phyloP scores from a whole-genome alignment of 92 coral and sea anemone species.

The Porites lobata region DNA sequence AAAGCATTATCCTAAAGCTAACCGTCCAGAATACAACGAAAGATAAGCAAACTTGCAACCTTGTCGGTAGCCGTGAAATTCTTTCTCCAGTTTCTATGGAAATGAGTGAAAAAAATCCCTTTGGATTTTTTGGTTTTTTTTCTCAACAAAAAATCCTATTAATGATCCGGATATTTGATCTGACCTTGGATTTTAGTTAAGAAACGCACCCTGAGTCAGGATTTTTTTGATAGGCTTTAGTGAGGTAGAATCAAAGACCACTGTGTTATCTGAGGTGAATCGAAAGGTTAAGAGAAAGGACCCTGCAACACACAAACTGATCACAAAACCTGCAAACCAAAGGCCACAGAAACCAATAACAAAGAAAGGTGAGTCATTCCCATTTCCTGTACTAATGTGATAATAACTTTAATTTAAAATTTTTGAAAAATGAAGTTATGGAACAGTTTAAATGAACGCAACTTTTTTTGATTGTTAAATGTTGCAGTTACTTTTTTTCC shows the following conservation, averaged over 20 bases:
- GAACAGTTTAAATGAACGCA: too few species aligned
- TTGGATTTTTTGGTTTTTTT: too few species aligned
- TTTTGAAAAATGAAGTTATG: background rate
- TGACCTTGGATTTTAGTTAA: background rate
- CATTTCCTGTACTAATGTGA: background rate
- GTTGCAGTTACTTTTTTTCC: too few species aligned
- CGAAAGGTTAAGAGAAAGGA: slow-evolving; percentile 31
- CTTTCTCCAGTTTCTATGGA: too few species aligned
- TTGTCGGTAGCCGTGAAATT: too few species aligned
- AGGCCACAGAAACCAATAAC: slow-evolving; percentile 53
- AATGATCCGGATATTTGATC: too few species aligned
- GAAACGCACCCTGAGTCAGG: background rate
- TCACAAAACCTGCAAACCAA: background rate
- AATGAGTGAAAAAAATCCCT: too few species aligned
- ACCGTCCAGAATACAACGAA: too few species aligned
- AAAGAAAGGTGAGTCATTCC: slow-evolving; percentile 25
- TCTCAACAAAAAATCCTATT: too few species aligned
- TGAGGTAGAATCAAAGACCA: slow-evolving; percentile 54
- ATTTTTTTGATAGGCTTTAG: slow-evolving; percentile 47
- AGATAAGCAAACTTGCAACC: too few species aligned
- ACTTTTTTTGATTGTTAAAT: too few species aligned
- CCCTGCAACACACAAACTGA: background rate
- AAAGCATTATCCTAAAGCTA: too few species aligned
- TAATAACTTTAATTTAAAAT: background rate
- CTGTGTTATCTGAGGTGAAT: slow-evolving; percentile 27